Evolutionary conservation across 92 coral and sea anemone genomes (phyloP).

Genomic region (Nematostella vectensis): DNA sequence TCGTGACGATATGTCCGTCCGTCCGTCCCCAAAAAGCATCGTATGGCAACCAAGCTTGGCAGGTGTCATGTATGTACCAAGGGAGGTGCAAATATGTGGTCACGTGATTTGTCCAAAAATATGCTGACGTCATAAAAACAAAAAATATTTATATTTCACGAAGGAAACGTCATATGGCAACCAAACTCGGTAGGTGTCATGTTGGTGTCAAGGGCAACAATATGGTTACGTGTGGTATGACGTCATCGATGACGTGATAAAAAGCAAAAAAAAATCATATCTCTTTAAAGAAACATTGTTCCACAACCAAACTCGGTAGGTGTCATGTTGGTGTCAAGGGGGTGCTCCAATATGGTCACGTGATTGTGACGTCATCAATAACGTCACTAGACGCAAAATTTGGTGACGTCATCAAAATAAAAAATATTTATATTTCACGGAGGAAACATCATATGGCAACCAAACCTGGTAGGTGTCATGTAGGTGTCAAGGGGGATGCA

Average conservation of each 20-base stretch:
- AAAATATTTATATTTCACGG: not conserved
- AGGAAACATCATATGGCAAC: not conserved
- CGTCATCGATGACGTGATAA: not conserved
- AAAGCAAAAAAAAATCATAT: not conserved
- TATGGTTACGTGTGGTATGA: slow-evolving; percentile 1
- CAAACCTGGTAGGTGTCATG: not conserved
- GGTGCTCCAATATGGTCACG: not conserved
- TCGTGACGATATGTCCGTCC: too few relatives aligned
- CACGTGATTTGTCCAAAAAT: not conserved
- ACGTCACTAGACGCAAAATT: not conserved
- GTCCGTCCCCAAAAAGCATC: too few relatives aligned
- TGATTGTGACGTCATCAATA: not conserved
- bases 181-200: not conserved
- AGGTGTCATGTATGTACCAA: not conserved
- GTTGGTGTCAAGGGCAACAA: not conserved
- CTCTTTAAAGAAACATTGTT: not conserved
- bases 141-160: not conserved
- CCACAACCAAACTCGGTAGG: not conserved
- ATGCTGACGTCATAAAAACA: not conserved
- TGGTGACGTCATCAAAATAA: not conserved
- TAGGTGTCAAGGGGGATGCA: not conserved
- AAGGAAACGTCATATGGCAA: not conserved
- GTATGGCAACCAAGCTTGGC: not conserved
- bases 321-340: not conserved
- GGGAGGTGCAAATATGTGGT: not conserved